Evolutionary conservation across 1,140 invertebrate species (phyloP).

Genomic region (Phenacoccus solenopsis): DNA sequence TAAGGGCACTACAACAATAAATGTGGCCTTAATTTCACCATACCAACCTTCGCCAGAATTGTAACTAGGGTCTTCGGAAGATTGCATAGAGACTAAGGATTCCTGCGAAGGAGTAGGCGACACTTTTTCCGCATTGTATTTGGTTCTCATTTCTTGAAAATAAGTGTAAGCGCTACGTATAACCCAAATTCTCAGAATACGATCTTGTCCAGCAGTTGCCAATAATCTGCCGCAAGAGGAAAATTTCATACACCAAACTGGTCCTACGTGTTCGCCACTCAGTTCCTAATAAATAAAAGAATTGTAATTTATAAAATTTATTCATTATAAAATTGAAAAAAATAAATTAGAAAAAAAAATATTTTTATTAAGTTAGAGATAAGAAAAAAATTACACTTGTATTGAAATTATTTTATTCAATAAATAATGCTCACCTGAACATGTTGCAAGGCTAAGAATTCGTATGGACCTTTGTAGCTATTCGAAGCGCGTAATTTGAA

Average conservation of each 20-base stretch:
- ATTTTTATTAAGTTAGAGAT: no score
- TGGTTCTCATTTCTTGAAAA: constrained; percentile 80
- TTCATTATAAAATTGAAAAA: neutral
- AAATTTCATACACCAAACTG: constrained; percentile 99
- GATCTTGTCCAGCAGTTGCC: constrained; percentile 92
- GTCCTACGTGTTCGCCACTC: constrained; percentile 70
- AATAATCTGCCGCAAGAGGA: constrained; percentile 83
- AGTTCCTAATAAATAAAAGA: constrained; percentile 44
- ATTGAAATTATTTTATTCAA: neutral
- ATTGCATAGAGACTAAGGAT: constrained; percentile 65
- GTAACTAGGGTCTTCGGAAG: constrained; percentile 36
- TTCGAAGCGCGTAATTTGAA: constrained; percentile 88
- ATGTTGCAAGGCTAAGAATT: constrained; percentile 67
- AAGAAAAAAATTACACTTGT: no score
- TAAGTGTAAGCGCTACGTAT: constrained; percentile 72
- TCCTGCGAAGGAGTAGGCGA: constrained; percentile 83
- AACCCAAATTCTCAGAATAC: constrained; percentile 86
- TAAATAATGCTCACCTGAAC: constrained; percentile 48
- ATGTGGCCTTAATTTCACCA: no score
- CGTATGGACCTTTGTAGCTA: constrained; percentile 90
- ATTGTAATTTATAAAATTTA: neutral
- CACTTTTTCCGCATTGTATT: constrained; percentile 77
- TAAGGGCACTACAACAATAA: no score
- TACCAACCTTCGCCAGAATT: constrained; percentile 36
- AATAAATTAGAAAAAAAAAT: neutral